Evolutionary conservation across 2,113 vertebrate genomes (phyloP), one percentile per base, ranked within the genome.

Genomic region (Neomonachus schauinslandi): DNA sequence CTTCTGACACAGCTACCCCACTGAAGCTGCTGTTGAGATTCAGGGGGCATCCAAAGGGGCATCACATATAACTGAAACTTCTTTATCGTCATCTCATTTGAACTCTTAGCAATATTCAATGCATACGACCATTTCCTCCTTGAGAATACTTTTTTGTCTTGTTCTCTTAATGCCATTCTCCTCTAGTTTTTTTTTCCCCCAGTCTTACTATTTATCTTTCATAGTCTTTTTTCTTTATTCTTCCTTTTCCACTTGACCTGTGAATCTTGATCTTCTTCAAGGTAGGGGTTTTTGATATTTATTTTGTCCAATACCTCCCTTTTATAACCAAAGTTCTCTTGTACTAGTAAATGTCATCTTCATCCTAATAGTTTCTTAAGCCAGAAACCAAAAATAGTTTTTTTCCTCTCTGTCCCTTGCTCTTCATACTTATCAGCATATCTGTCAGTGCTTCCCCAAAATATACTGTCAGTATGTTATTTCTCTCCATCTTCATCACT

Each of bases 381-480:
- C 63, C 28, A 85, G 53, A 95, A 96, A 69, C 46, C 46, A 57
- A 33, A 51, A 82, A 57, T 90, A 36, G 18, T 90, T 77, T 94
- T 89, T 94, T 94, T 69, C 1, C 39, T 57, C n/a, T 77, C 19
- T 33, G 90, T 76, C 13, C 33, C 13, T 95, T 76, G 24, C 39
- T 85, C 9, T 85, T 39, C 33, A 59, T 42, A 51, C 95, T 46
- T 79, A 26, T 53, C 13, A 46, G 46, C n/a, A 93, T 55, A 86
- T 69, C 5, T 83, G 5, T 80, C 3, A 71, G 10, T 79, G 42
- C 53, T 63, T 83, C 24, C 72, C 24, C 24, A 14, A 55, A 53
- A 59, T 72, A 76, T 9, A 46, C 9, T 26, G 7, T 71, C 15
- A 83, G n/a, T 85, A 24, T 95, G 39, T 69, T 89, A 53, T 74